Conservation (phyloP, 1,140 invertebrate genomes). For the Pachypeltis micranthus region DNA sequence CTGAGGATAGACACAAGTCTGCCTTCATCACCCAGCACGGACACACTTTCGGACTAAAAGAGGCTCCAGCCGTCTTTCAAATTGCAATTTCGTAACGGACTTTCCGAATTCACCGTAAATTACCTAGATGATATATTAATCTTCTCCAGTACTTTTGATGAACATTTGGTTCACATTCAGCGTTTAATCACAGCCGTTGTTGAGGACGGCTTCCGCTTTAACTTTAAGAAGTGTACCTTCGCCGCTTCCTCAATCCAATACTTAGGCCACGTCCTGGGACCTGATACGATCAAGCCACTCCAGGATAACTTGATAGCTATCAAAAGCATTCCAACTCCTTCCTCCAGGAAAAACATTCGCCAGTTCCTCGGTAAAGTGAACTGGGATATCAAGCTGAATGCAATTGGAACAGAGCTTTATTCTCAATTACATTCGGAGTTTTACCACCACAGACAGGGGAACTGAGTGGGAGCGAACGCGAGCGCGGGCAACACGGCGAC, state of each 20-base stretch:
- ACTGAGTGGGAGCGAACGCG: too few species aligned
- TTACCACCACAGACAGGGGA: too few species aligned
- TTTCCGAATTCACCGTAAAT: conserved; percentile 39
- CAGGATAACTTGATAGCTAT: conserved; percentile 27
- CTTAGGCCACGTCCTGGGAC: conserved; percentile 26
- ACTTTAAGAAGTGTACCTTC: conserved; percentile 32
- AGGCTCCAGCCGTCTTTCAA: conserved; percentile 32
- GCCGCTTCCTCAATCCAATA: conserved; percentile 28
- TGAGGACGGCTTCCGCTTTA: conserved; percentile 31
- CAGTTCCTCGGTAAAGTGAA: conserved; percentile 26
- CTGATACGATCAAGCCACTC: conserved; percentile 24
- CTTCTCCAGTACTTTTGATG: conserved; percentile 23
- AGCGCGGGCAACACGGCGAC: too few species aligned
- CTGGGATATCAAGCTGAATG: too few species aligned
- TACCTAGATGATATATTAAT: conserved; percentile 27
- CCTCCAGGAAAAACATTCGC: conserved; percentile 23
- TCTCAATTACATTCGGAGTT: too few species aligned
- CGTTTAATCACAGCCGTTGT: conserved; percentile 18
- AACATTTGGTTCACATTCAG: conserved; percentile 23
- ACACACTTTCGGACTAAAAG: conserved; percentile 24
- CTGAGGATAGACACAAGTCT: conserved; percentile 24
- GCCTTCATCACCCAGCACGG: conserved; percentile 25
- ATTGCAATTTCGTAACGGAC: conserved; percentile 31
- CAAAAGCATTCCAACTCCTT: conserved; percentile 23
- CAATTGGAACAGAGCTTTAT: too few species aligned